Base-by-base conservation (phyloP, 2,888 invertebrate species). In the Agriopis leucophaearia region DNA sequence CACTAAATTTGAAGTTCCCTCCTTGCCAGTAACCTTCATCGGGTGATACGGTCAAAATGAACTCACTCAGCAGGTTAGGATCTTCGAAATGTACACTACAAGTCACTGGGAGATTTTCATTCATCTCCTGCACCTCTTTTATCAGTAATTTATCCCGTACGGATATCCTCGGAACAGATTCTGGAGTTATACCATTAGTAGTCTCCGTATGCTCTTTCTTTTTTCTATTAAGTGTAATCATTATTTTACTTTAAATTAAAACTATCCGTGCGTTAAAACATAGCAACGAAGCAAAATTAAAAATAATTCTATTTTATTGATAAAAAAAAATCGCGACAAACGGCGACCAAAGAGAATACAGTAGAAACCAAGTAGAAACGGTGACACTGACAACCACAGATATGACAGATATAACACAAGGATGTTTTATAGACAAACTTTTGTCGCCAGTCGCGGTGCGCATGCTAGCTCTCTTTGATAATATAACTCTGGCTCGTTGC, bases 11-110 rank as follows among this genome's bases (percentile, higher is more conserved):
- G 91, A 98, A 99, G 77, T 95, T 95, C 44, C 99, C 99, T 64
- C 97, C 97, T 81, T 95, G 94, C 98, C 99, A 99, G 84, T 96
- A 96, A 0, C 99, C 98, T 90, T 98, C 98, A 76, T 97, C 97
- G 3, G 98, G 97, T 66, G 95, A 90, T 64, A 99, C 96, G 56
- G 95, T 95, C 74, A 99, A 92, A 50, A 94, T 94, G 87, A 99
- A 98, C 81, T 97, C 96, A 87, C 97, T 96, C 59, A 99, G 94
- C 77, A 96, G 94, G 86, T 98, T 96, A 42, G 97, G 97, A 90
- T 98, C 97, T 66, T 96, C 96, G 84, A 98, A 98, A 77, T 94
- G 94, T 70, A 97, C 95, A 83, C 96, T 95, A 90, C 98, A 98
- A 13, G 97, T 97, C 66, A 94, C 89, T 35, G 98, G 98, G 73